These are phyloP conservation scores for Timema podura DNA, from an alignment of 2,888 invertebrate genomes.

Conservation along the genomic window DNA sequence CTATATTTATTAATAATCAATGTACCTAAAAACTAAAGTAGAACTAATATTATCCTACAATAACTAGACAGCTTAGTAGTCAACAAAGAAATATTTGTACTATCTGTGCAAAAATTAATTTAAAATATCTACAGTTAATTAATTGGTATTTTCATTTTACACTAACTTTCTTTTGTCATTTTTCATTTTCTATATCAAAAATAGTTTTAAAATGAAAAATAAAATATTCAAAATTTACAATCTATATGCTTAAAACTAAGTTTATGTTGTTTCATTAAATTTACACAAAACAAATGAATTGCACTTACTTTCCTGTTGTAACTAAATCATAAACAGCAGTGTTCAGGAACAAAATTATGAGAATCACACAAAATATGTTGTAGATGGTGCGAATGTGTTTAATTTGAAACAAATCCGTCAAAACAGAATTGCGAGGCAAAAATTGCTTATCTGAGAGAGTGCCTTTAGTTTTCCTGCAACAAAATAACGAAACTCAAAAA, in stretches of 20 bases:
- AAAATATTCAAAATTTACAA: too few species aligned
- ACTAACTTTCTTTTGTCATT: not conserved
- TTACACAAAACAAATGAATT: not conserved
- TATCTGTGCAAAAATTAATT: too few species aligned
- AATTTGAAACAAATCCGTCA: slow-evolving; percentile 72
- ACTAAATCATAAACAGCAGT: slow-evolving; percentile 69
- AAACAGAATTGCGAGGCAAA: slow-evolving; percentile 67
- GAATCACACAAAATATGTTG: slow-evolving; percentile 75
- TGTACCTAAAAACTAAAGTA: too few species aligned
- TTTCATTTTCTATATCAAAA: not conserved
- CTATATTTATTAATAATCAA: too few species aligned
- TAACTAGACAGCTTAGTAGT: too few species aligned
- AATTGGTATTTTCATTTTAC: not conserved
- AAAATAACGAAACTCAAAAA: too few species aligned
- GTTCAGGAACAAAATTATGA: slow-evolving; percentile 68
- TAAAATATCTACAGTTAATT: not conserved
- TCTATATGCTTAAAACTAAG: too few species aligned
- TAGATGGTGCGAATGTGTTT: slow-evolving; percentile 80
- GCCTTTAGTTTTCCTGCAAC: not conserved
- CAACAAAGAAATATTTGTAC: too few species aligned
- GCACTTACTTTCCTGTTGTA: slow-evolving; percentile 68
- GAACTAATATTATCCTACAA: too few species aligned
- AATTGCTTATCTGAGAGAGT: slow-evolving; percentile 61
- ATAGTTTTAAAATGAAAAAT: too few species aligned
- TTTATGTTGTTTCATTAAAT: too few species aligned